Percentiles rank a stretch among this genome's conserved stretches.
phyloP scores from a whole-genome alignment of 2,113 vertebrate species.

The Trematocara marginatum region DNA sequence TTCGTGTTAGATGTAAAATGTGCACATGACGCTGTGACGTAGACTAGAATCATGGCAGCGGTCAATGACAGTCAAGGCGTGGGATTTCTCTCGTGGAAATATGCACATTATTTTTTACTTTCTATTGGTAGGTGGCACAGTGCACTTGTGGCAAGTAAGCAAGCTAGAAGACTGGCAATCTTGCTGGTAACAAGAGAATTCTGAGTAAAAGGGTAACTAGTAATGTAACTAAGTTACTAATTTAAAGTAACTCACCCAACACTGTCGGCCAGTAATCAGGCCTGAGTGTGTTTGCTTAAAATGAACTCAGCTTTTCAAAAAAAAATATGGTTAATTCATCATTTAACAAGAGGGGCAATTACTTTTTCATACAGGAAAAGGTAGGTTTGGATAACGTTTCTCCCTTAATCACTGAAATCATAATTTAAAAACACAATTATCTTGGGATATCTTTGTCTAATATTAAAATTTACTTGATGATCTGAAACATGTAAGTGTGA shows the following conservation, averaged over 20 bases:
- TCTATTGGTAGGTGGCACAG: background rate
- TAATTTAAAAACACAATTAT: background rate
- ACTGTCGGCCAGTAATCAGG: background rate
- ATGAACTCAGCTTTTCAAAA: no score
- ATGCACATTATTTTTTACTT: background rate
- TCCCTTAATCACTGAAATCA: background rate
- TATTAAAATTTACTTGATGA: background rate
- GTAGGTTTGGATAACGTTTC: background rate
- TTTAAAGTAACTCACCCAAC: no score
- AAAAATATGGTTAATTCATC: background rate
- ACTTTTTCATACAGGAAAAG: background rate
- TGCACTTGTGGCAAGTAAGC: background rate
- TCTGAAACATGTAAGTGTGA: background rate
- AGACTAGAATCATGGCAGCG: background rate
- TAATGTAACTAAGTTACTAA: no score
- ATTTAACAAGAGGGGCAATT: background rate
- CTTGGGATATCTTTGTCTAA: background rate
- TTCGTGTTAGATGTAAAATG: rapidly evolving
- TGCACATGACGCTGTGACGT: rapidly evolving
- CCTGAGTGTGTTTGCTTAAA: background rate
- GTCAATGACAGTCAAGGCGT: background rate
- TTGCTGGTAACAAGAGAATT: background rate
- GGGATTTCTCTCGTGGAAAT: background rate
- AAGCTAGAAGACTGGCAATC: background rate
- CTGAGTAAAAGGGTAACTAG: no score